Evolutionary conservation across 2,888 invertebrate species (phyloP).

Genomic region (Scotopteryx bipunctaria): DNA sequence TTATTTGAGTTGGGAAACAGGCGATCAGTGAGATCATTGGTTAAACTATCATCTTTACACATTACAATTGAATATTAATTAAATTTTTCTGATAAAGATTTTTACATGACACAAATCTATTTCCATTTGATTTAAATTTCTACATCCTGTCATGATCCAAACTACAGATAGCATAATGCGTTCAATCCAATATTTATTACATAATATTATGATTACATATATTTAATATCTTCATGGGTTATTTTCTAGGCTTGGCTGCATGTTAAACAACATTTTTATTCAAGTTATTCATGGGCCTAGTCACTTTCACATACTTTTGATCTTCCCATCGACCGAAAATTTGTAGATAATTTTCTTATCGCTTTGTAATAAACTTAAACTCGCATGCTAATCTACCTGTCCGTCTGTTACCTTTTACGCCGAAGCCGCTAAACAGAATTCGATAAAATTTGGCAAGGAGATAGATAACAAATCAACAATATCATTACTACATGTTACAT

Average conservation of each 20-base stretch:
- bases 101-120: not conserved
- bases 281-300: slow-evolving; percentile 3
- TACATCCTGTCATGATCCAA: slow-evolving; percentile 9
- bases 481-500: too few species aligned
- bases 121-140: slow-evolving; percentile 1
- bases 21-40: slow-evolving; percentile 28
- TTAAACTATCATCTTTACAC: not conserved
- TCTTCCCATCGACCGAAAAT: not conserved
- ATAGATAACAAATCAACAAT: too few species aligned
- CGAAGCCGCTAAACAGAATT: too few species aligned
- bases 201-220: slow-evolving; percentile 1
- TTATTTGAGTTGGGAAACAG: slow-evolving; percentile 14
- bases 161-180: too few species aligned
- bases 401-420: too few species aligned
- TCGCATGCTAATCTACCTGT: too few species aligned
- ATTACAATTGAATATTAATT: too few species aligned
- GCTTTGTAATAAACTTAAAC: too few species aligned
- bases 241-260: not conserved
- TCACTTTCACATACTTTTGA: not conserved
- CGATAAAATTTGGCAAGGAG: too few species aligned
- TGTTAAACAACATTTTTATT: not conserved
- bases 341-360: not conserved
- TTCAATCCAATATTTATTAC: slow-evolving; percentile 6
- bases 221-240: not conserved
- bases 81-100: too few species aligned